phyloP scores from a whole-genome alignment of 2,888 invertebrate genomes.

The Pheosia gnoma region DNA sequence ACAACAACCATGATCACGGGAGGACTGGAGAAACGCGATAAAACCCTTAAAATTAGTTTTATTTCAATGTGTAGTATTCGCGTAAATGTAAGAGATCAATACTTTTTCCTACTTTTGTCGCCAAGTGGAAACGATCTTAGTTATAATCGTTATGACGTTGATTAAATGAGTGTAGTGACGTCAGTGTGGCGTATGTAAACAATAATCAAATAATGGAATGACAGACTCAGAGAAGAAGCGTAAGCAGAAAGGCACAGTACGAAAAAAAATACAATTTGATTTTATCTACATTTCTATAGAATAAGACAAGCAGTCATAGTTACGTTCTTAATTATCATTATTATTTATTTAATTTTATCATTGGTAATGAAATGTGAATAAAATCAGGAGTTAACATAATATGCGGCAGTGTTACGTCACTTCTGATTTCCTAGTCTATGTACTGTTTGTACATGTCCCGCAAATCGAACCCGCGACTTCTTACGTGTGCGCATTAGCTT shows the following conservation, averaged over 20 bases:
- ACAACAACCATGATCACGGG: no score
- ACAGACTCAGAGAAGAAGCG: conserved; percentile 16
- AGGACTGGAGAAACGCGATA: no score
- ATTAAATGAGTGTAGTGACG: background rate
- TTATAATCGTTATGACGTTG: background rate
- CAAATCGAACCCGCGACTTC: no score
- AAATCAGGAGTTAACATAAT: conserved; percentile 29
- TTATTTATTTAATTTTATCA: no score
- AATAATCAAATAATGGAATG: conserved; percentile 4
- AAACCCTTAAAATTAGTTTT: no score
- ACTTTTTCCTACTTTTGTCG: background rate
- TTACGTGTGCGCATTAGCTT: no score
- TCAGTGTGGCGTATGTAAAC: conserved; percentile 4
- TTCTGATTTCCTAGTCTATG: conserved; percentile 4
- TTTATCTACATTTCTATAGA: conserved; percentile 24
- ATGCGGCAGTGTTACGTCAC: conserved; percentile 31
- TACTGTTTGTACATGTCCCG: no score
- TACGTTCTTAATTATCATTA: no score
- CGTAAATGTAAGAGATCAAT: no score
- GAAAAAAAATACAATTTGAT: conserved; percentile 34
- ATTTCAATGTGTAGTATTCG: no score
- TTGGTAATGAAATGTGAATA: conserved; percentile 20
- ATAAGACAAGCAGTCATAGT: no score
- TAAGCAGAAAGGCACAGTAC: conserved; percentile 34
- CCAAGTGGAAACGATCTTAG: conserved; percentile 1